Evolutionary conservation across 2,888 invertebrate genomes (phyloP), one percentile per base, ranked within the genome.

Genomic region (Hypsopygia costalis): DNA sequence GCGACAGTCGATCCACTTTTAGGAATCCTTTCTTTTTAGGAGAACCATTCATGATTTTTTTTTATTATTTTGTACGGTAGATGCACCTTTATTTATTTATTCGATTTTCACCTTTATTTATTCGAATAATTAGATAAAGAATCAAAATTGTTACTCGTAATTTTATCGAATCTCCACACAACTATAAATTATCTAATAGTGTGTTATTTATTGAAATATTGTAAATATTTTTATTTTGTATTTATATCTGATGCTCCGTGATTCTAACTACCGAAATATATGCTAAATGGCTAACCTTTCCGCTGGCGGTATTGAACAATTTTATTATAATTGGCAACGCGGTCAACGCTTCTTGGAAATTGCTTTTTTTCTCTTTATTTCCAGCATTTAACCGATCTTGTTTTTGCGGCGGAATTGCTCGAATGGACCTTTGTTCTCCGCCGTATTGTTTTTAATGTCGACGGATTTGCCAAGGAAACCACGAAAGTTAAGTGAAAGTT

Each of bases 261-360:
- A 49, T 47, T 51, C 53, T 53, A 58, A 55, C 53, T 58, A 58
- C 59, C 63, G 65, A 62, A 71, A 71, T 62, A 52, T 69, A 68
- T 69, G 65, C 71, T 74, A 80, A 81, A 77, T 73, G 56, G 69
- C 70, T 71, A 78, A 76, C 74, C 76, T 73, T 75, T 67, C 68
- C 70, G 77, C 64, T 62, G 74, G 74, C 69, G 55, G 74, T 81
- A 81, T 82, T 78, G 80, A 80, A 74, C 75, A 70, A 75, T 82
- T 82, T 85, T 81, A 81, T 80, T 79, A 86, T 86, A 87, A 87
- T 85, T 83, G 85, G 81, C 77, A 61, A 59, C 63, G 74, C 80
- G 81, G 81, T 78, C 80, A 79, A 75, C 74, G 78, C 62, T 86
- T 82, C 85, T 80, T 72, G 78, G 83, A 85, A 86, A 81, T 77